A percentile compares a stretch with the other conserved stretches of the same genome.
Conservation (phyloP, 2,113 vertebrate genomes). For the Cairina moschata region DNA sequence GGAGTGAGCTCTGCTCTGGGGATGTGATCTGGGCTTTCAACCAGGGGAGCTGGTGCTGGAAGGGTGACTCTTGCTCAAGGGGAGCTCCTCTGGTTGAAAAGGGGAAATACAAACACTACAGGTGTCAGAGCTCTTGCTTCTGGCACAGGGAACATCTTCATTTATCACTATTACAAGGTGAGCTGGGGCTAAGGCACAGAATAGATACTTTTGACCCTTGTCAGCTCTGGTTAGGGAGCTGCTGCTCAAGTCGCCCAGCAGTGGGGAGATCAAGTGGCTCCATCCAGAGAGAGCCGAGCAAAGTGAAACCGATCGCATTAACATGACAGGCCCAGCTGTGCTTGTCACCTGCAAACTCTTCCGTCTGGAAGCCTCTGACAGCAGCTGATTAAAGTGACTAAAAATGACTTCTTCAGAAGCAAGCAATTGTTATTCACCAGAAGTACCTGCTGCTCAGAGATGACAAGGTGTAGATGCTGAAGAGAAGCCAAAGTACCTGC, state of each 20-base stretch:
- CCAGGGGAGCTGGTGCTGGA: not conserved
- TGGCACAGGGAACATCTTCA: not conserved
- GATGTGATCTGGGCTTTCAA: not conserved
- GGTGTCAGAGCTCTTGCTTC: not conserved
- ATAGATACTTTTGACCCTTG: not conserved
- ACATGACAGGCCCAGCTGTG: not conserved
- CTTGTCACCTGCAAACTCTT: not conserved
- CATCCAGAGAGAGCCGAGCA: not conserved
- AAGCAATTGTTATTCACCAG: not conserved
- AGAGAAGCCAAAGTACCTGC: not conserved
- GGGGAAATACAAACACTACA: not conserved
- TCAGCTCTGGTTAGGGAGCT: not conserved
- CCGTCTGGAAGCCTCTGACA: not conserved
- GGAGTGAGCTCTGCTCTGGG: not conserved
- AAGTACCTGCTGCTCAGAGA: not conserved
- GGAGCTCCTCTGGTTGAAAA: not conserved
- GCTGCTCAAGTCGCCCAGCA: not conserved
- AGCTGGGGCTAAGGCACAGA: not conserved
- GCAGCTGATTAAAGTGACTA: not conserved
- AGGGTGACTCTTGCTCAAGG: not conserved
- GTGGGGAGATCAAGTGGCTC: not conserved
- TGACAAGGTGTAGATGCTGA: not conserved
- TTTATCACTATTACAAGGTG: not conserved
- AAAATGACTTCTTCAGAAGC: not conserved
- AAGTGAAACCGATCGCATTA: not conserved